Conservation (phyloP, 2,888 invertebrate species). For the Kuschelorhynchus macadamiae region DNA sequence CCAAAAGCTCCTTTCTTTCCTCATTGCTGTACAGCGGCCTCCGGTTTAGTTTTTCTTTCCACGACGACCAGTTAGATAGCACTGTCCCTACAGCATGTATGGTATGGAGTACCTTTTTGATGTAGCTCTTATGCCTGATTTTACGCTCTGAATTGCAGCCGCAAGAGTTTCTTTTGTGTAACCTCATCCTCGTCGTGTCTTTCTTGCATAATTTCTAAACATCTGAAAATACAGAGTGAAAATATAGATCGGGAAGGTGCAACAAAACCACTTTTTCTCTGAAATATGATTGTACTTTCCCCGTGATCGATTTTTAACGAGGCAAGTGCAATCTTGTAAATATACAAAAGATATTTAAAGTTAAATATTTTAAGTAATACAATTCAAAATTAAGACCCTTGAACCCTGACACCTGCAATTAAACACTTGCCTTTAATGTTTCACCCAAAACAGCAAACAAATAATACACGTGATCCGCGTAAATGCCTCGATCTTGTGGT, state of each 20-base stretch:
- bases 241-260: constrained; percentile 4
- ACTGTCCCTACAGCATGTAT: constrained; percentile 4
- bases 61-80: constrained; percentile 10
- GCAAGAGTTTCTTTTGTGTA: too few species aligned
- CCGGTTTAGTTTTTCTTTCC: constrained; percentile 4
- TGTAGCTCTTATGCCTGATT: neutral
- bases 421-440: too few species aligned
- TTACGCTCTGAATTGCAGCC: too few species aligned
- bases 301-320: neutral
- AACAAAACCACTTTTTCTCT: neutral
- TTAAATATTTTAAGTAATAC: too few species aligned
- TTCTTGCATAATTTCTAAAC: neutral
- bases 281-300: constrained; percentile 12
- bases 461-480: too few species aligned
- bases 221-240: neutral
- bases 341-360: too few species aligned
- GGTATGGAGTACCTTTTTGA: neutral
- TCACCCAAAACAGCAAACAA: too few species aligned
- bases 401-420: too few species aligned
- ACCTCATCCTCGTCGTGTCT: neutral
- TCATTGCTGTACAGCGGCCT: neutral
- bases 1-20: constrained; percentile 1
- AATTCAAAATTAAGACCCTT: too few species aligned
- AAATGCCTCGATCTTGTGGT: too few species aligned
- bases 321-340: constrained; percentile 9